Percentiles rank a stretch among this genome's conserved stretches.
These are phyloP conservation scores for Pseudochaenichthys georgianus DNA, from an alignment of 2,797 vertebrate genomes.

Conservation along the genomic window DNA sequence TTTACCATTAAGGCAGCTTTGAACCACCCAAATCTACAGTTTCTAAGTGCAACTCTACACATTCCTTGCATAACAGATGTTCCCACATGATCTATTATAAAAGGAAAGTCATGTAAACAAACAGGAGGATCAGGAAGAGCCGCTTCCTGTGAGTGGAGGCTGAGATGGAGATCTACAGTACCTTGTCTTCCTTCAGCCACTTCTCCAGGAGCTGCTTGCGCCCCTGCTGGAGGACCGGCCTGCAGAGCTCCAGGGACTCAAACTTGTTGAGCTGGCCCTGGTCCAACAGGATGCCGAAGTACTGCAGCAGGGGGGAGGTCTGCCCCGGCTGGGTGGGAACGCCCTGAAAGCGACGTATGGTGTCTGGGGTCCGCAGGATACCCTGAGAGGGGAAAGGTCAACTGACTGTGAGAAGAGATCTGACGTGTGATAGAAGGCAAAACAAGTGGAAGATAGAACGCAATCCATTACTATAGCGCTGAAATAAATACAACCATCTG, in stretches of 20 bases:
- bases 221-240: constrained; percentile 97
- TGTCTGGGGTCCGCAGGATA: constrained; percentile 98
- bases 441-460: background rate
- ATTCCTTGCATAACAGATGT: constrained; percentile 60
- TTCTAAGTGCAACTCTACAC: constrained; percentile 26
- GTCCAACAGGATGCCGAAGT: constrained; percentile 98
- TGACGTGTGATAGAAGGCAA: background rate
- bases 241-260: constrained; percentile 97
- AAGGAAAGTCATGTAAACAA: constrained; percentile 58
- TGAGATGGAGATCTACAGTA: constrained; percentile 58
- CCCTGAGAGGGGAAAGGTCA: constrained; percentile 83
- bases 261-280: constrained; percentile 99
- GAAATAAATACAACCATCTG: background rate
- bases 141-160: constrained; percentile 47
- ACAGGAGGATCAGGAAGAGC: constrained; percentile 60
- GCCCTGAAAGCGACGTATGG: constrained; percentile 97
- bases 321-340: constrained; percentile 98
- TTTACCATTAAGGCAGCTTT: background rate
- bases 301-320: constrained; percentile 97
- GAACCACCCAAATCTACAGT: constrained; percentile 7
- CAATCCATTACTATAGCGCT: background rate
- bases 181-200: constrained; percentile 99
- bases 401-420: constrained; percentile 19
- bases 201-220: constrained; percentile 99
- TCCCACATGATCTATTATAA: constrained; percentile 58